A percentile compares a stretch with the other conserved stretches of the same genome.
These are phyloP conservation scores for Cygnus buccinator DNA, from an alignment of 2,113 vertebrate genomes.

Conservation along the genomic window DNA sequence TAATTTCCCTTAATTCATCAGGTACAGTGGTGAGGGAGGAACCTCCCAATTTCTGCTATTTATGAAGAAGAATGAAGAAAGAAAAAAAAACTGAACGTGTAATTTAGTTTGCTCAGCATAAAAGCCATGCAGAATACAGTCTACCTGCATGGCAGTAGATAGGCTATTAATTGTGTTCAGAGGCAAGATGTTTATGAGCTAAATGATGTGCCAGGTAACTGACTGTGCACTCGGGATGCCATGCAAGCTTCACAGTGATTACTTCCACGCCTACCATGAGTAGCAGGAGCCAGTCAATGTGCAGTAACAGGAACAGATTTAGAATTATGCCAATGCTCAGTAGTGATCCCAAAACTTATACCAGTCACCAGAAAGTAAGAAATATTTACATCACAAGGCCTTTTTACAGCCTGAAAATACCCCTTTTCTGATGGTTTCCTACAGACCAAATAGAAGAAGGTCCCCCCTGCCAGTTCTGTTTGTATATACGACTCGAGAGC, in stretches of 20 bases:
- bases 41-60: slow-evolving; percentile 39
- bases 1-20: slow-evolving; percentile 52
- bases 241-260: not conserved
- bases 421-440: slow-evolving; percentile 67
- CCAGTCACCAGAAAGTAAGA: not conserved
- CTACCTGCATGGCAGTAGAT: not conserved
- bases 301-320: not conserved
- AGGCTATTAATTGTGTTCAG: not conserved
- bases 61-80: slow-evolving; percentile 33
- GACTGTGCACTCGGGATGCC: not conserved
- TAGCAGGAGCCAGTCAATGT: not conserved
- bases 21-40: slow-evolving; percentile 29
- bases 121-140: not conserved
- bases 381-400: not conserved
- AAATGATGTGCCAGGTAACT: not conserved
- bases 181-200: not conserved
- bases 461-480: slow-evolving; percentile 74
- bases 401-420: slow-evolving; percentile 60
- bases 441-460: slow-evolving; percentile 69
- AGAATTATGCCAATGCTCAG: not conserved
- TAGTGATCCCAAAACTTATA: not conserved
- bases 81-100: not conserved
- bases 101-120: not conserved
- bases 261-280: not conserved
- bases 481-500: slow-evolving; percentile 76